Evolutionary conservation across 1,140 invertebrate genomes (phyloP), one percentile per base, ranked within the genome.

Genomic region (Pachypsylla venusta): DNA sequence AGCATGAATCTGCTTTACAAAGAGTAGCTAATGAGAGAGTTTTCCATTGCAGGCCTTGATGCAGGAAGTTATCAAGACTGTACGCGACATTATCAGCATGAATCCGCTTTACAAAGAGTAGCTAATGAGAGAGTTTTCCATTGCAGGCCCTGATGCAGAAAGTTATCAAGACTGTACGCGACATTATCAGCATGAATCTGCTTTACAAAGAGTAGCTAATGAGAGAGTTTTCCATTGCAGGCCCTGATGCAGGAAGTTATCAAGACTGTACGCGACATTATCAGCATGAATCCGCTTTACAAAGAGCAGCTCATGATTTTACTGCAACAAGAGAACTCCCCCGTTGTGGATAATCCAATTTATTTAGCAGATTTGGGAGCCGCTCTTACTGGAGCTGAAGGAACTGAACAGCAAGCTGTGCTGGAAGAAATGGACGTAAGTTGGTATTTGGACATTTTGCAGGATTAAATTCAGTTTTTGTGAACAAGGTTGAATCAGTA

Each of bases 261-360:
- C 7, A 96, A 98, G 74, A 98, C 95, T 0, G 96, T 98, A 53
- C 76, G 92, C 54, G 94, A 98, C 73, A 96, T 98, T 62, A 96
- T 98, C 59, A 85, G 86, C 59, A 79, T 98, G 74, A 98, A 98
- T 79, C 90, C 93, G 1, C 74, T 98, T 24, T 98, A 97, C 70
- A 80, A 93, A 64, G 87, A 89, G 67, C 87, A 85, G 48, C 76
- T 93, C 2, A 88, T 92, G 69, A 91, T 96, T 75, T 93, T 98
- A 82, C 76, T 98, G 62, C 91, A 96, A 68, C 88, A 93, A 68
- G 92, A 91, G 3, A 91, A 96, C 71, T 48, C 42, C n/a, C 76
- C 91, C 63, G 89, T 98, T 16, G 89, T 96, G 22, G 96, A 99
- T 72, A 98, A 99, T 77, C 96, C 96, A n/a, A 88, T 98, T 20